Evolutionary conservation across 1,140 invertebrate species (phyloP).

Genomic region (Phymorhynchus buccinoides): DNA sequence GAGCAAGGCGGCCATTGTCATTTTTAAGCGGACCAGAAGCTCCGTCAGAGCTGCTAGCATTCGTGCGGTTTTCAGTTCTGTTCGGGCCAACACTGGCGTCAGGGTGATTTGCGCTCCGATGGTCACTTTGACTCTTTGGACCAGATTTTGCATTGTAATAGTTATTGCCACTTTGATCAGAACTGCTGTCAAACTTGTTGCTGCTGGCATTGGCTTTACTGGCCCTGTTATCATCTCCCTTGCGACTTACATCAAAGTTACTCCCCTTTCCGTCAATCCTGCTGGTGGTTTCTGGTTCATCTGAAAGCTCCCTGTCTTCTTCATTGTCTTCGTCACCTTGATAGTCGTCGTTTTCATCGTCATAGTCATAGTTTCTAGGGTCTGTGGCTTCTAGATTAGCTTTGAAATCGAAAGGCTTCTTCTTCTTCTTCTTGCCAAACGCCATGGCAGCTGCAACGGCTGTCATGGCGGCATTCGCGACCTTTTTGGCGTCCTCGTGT

Average conservation of each 20-base stretch:
- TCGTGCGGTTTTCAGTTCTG: not conserved
- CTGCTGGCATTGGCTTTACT: not conserved
- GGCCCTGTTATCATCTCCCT: too few relatives aligned
- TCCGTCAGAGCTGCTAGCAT: not conserved
- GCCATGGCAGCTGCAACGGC: not conserved
- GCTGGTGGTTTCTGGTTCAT: not conserved
- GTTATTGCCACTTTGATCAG: not conserved
- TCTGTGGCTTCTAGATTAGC: not conserved
- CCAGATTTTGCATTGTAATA: not conserved
- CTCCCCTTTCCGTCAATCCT: not conserved
- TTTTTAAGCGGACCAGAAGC: not conserved
- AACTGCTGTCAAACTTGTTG: not conserved
- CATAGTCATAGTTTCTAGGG: not conserved
- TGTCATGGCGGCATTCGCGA: not conserved
- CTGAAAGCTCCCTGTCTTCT: not conserved
- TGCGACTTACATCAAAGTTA: too few relatives aligned
- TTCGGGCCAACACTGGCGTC: not conserved
- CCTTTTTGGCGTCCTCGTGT: not conserved
- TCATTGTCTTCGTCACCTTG: not conserved
- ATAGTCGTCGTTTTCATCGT: not conserved
- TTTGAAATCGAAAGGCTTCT: constrained; percentile 7
- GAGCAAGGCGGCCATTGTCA: not conserved
- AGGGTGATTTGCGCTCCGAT: not conserved
- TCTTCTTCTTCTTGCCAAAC: constrained; percentile 15
- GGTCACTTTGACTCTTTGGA: not conserved